phyloP scores from a whole-genome alignment of 2,113 vertebrate species.

The Notarius lentiginosus region DNA sequence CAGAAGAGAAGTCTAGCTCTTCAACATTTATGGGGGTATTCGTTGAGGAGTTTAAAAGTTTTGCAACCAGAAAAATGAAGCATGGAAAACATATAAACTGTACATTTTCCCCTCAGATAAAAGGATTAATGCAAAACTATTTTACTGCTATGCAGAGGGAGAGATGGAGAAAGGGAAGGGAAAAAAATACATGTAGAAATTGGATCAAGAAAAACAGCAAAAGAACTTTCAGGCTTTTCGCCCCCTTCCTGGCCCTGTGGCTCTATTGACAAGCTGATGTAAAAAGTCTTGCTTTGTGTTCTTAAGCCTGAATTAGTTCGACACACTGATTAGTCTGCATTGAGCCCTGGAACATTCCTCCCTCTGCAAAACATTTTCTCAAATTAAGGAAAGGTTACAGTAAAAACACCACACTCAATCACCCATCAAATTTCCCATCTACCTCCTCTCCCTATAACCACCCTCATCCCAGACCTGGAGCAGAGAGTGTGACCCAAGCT shows the following conservation, averaged over 20 bases:
- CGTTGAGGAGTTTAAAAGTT: slow-evolving; percentile 46
- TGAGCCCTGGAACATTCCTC: slow-evolving; percentile 50
- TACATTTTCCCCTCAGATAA: slow-evolving; percentile 37
- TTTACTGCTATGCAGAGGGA: slow-evolving; percentile 12
- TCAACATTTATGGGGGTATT: slow-evolving; percentile 48
- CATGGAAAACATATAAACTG: slow-evolving; percentile 52
- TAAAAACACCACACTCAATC: slow-evolving; percentile 38
- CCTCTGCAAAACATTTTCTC: slow-evolving; percentile 44
- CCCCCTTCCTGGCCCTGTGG: neutral
- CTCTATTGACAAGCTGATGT: slow-evolving; percentile 29
- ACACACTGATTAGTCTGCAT: slow-evolving; percentile 44
- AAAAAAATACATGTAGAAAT: slow-evolving; percentile 20
- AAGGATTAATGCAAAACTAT: slow-evolving; percentile 30
- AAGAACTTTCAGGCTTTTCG: slow-evolving; percentile 9
- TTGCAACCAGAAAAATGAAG: slow-evolving; percentile 34
- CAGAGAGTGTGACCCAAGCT: neutral
- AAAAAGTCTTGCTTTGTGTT: slow-evolving; percentile 41
- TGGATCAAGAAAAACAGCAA: slow-evolving; percentile 27
- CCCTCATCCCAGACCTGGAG: slow-evolving; percentile 19
- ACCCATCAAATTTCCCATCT: slow-evolving; percentile 17
- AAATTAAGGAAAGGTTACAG: slow-evolving; percentile 50
- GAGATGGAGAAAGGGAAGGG: slow-evolving; percentile 6
- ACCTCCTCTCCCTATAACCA: slow-evolving; percentile 6
- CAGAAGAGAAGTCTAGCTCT: slow-evolving; percentile 44
- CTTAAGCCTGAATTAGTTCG: slow-evolving; percentile 48